Evolutionary conservation across 2,113 vertebrate genomes (phyloP).

Genomic region (Sialia sialis): DNA sequence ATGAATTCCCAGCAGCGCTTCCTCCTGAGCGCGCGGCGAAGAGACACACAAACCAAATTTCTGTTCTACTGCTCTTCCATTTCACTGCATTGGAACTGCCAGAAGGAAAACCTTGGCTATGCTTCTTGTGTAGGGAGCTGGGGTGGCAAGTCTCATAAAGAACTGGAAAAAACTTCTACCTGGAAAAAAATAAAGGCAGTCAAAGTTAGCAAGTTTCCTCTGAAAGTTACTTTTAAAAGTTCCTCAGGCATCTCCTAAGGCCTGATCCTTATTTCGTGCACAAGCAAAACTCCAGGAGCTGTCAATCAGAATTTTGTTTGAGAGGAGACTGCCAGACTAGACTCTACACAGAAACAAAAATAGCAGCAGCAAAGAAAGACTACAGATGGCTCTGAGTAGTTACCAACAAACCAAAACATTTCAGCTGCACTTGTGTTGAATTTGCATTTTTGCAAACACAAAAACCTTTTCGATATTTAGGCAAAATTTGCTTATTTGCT

Average conservation of each 20-base stretch:
- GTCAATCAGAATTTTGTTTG: neutral
- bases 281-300: neutral
- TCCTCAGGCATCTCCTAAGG: neutral
- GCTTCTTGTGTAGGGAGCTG: neutral
- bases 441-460: neutral
- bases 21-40: neutral
- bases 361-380: neutral
- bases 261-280: neutral
- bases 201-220: neutral
- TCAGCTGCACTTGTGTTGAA: neutral
- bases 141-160: neutral
- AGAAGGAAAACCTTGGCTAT: neutral
- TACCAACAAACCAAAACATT: neutral
- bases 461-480: neutral
- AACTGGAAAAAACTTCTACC: neutral
- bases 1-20: neutral
- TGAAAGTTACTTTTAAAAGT: neutral
- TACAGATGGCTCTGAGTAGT: neutral
- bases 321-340: neutral
- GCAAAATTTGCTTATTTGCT: neutral
- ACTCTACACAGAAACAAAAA: neutral
- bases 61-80: neutral
- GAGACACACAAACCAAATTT: neutral
- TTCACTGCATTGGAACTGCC: constrained; percentile 7
- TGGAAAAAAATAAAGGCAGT: neutral